Evolutionary conservation across 2,113 vertebrate genomes (phyloP).

Genomic region (Chloebia gouldiae): DNA sequence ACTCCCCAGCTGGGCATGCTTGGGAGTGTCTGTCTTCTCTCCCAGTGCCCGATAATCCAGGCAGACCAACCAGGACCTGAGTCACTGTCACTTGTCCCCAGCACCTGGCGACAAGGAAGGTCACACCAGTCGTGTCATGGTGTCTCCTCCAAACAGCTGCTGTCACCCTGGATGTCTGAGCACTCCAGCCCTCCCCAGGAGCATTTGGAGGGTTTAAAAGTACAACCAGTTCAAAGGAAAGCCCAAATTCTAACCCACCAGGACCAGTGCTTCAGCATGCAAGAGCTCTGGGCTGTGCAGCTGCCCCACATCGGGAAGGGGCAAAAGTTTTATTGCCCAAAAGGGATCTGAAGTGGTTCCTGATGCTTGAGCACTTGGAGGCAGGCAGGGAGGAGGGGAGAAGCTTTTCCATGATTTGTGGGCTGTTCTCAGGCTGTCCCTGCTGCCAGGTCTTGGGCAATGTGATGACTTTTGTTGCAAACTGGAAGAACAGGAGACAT

Average conservation of each 20-base stretch:
- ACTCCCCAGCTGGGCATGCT: not conserved
- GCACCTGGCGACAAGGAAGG: not conserved
- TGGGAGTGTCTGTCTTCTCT: not conserved
- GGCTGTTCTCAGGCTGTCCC: conserved; percentile 35
- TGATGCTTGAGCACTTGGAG: not conserved
- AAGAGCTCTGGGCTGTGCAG: not conserved
- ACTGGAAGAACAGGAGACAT: conserved; percentile 63
- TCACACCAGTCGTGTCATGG: accelerated
- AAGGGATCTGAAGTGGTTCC: not conserved
- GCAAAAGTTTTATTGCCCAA: not conserved
- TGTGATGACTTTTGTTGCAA: conserved; percentile 57
- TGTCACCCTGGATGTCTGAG: not conserved
- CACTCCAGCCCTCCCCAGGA: not conserved
- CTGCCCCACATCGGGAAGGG: not conserved
- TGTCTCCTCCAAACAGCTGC: not conserved
- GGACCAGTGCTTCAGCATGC: not conserved
- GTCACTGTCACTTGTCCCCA: not conserved
- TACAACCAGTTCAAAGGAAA: not conserved
- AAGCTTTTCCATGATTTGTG: not conserved
- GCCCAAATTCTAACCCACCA: not conserved
- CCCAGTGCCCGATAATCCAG: not conserved
- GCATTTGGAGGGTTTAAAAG: not conserved
- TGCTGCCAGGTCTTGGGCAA: conserved; percentile 61
- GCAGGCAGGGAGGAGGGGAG: conserved; percentile 37
- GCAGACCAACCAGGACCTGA: not conserved